A percentile compares a stretch with the other conserved stretches of the same genome.
phyloP scores from a whole-genome alignment of 2,113 vertebrate genomes.

The Callocephalon fimbriatum region DNA sequence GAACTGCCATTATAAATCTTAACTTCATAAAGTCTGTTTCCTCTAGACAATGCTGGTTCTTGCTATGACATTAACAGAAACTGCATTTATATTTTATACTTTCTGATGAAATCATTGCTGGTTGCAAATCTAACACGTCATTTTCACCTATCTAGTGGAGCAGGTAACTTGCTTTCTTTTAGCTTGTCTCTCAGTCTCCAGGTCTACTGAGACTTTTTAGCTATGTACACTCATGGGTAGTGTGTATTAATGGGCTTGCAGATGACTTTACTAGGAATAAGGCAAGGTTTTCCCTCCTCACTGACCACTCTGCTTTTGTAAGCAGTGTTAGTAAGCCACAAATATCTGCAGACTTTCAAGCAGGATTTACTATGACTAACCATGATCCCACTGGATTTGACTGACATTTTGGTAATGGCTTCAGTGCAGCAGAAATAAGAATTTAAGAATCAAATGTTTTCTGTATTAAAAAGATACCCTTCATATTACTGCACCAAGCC shows the following conservation, averaged over 20 bases:
- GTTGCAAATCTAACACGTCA: background rate
- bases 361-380: constrained; percentile 7
- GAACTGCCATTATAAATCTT: background rate
- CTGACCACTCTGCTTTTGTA: background rate
- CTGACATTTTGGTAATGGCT: constrained; percentile 1
- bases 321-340: background rate
- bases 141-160: background rate
- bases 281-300: background rate
- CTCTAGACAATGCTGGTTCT: background rate
- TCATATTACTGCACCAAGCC: rapidly evolving
- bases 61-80: background rate
- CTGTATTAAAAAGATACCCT: background rate
- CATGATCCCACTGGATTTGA: background rate
- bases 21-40: background rate
- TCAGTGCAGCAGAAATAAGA: background rate
- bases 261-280: background rate
- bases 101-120: background rate
- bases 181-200: background rate
- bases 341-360: background rate
- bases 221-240: background rate
- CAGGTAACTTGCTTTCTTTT: background rate
- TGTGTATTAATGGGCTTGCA: background rate
- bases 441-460: background rate
- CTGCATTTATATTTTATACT: background rate
- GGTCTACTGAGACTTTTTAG: background rate